Evolutionary conservation across 2,888 invertebrate genomes (phyloP), one percentile per base, ranked within the genome.

Genomic region (Calliphora vomitoria): DNA sequence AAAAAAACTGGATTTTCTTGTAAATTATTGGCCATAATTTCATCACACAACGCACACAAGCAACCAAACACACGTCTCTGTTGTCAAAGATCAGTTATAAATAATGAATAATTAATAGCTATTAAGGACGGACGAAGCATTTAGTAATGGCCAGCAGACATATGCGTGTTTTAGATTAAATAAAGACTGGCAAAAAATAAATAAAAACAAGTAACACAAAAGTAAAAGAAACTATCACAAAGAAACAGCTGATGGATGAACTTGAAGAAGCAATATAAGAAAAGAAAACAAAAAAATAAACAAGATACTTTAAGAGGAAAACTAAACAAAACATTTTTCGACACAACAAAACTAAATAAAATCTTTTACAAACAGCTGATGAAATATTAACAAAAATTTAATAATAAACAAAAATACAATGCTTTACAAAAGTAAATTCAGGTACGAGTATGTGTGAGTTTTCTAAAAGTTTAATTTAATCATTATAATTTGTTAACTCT

Each of bases 21-120:
- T 81, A 72, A 53, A 53, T 31, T 8, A 64, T 41, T 64, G 47
- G 5, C 31, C 18, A 64, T 44, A 53, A 41, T 58, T 58, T 69
- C 35, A 75, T 69, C 44, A 75, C 71, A 53, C 18, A 5, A 35
- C 5, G 15, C 18, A 20, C 18, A 20, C 25, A 60, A 81, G 66
- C 66, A 41, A 85, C 53, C 31, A 55, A 66, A 89, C 82, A 84
- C 60, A 47, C 25, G 11, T 35, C n/a, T 35, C 6, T 53, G 50
- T 44, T 53, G 75, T 76, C 62, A 62, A 82, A 76, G 68, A 76
- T 68, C 75, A 47, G 75, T 76, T 74, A 38, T 31, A 81, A 47
- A 50, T 50, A 68, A 58, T 69, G 13, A 66, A 66, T 47, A 74
- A 58, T 38, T 18, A 55, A 18, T 60, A 50, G n/a, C 15, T 20